A percentile compares a stretch with the other conserved stretches of the same genome.
Conservation (phyloP, 2,797 vertebrate genomes). For the Syngnathus acus region DNA sequence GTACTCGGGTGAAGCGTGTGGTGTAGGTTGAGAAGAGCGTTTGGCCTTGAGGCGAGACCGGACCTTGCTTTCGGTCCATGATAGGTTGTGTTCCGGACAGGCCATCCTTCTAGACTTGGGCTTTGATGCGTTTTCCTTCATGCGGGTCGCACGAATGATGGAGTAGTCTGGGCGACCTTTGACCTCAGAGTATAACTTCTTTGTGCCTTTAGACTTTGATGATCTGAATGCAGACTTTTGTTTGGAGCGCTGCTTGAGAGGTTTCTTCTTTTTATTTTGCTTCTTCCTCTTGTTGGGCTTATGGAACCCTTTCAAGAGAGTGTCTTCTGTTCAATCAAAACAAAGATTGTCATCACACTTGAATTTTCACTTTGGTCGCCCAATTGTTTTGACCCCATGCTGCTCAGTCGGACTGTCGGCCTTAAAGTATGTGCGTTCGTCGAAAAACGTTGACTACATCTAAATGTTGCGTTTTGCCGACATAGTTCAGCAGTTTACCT, state of each 20-base stretch:
- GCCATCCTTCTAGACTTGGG: conserved; percentile 19
- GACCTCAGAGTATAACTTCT: conserved; percentile 12
- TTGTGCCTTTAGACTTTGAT: conserved; percentile 4
- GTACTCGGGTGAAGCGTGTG: conserved; percentile 19
- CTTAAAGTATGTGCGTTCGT: too few species aligned
- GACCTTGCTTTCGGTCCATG: neutral
- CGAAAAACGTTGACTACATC: too few species aligned
- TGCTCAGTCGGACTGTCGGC: too few species aligned
- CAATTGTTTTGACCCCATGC: too few species aligned
- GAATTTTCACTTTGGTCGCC: neutral
- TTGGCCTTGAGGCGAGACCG: conserved; percentile 12
- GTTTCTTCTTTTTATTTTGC: conserved; percentile 43
- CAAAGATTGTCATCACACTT: neutral
- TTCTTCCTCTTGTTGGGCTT: conserved; percentile 39
- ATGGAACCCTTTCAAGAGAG: conserved; percentile 2
- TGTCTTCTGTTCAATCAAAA: neutral
- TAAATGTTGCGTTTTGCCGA: too few species aligned
- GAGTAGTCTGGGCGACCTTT: conserved; percentile 10
- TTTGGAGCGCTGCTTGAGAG: conserved; percentile 25
- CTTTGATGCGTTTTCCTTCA: neutral
- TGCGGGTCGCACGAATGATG: neutral
- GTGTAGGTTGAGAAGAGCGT: neutral
- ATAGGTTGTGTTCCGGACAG: conserved; percentile 19
- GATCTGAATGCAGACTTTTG: conserved; percentile 38
- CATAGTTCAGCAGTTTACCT: conserved; percentile 26